These are phyloP conservation scores for Aricia agestis DNA, from an alignment of 1,140 invertebrate species.

Conservation along the genomic window DNA sequence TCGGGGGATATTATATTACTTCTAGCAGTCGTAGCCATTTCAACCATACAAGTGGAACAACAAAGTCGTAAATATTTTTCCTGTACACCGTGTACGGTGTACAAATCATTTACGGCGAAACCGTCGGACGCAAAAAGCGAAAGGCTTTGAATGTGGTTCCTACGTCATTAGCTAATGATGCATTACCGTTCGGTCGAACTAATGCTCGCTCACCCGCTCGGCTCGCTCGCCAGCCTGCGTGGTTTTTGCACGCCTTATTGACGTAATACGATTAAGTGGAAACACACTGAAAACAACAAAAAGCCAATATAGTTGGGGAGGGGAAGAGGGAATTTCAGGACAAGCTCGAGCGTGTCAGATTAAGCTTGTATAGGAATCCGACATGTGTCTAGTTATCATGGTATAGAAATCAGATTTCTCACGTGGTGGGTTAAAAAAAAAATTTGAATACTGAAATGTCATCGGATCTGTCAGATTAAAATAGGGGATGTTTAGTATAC, in stretches of 20 bases:
- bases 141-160: not conserved
- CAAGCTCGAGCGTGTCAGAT: no score
- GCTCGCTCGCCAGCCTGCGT: not conserved
- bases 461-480: no score
- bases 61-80: not conserved
- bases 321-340: no score
- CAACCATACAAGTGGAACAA: not conserved
- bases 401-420: no score
- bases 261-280: constrained; percentile 1
- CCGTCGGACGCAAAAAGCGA: not conserved
- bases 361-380: no score
- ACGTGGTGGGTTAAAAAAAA: no score
- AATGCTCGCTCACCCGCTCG: not conserved
- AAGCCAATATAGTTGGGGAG: no score
- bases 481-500: no score
- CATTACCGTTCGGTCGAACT: not conserved
- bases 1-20: no score
- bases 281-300: not conserved
- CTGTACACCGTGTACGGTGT: not conserved
- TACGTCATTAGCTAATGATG: not conserved
- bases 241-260: not conserved
- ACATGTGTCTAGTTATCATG: no score
- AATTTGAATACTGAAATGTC: no score
- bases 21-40: no score
- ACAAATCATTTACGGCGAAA: not conserved